Base-by-base conservation (phyloP, 1,140 invertebrate genomes). In the Lineus longissimus region DNA sequence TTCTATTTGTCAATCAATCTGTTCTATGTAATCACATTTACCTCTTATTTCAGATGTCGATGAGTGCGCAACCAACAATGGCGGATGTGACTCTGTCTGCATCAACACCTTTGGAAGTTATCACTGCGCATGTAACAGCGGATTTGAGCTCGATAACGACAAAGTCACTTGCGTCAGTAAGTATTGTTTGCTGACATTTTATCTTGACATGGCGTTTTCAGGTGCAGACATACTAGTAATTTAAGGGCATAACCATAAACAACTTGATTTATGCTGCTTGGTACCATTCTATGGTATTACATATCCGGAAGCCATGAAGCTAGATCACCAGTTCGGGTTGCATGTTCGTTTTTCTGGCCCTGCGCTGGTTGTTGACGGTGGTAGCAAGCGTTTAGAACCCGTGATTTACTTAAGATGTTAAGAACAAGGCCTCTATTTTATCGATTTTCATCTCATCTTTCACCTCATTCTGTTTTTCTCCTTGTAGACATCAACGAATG, bases 41-140 rank as follows among this genome's bases (percentile, higher is more conserved):
- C n/a, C n/a, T n/a, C n/a, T 36, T 36, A 7, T 62, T 63, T 7
- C 57, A 73, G 73, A 76, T 61, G 61, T 73, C 15, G 66, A 76
- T 63, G 74, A 75, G 45, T 76, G 75, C 55, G 19, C 15, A 13
- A 19, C 45, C 0, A 43, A 59, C 7, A 75, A 70, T 47, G 94
- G 92, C 76, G 86, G 91, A 75, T 80, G 86, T 67, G 85, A 91
- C 73, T 91, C 93, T 2, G 84, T 85, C 45, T 95, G 94, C 81
- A 84, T 86, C 63, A 95, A 95, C 82, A 92, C 90, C 19, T 86
- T 86, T 60, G 93, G 93, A 58, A 90, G 89, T 70, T 95, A 92
- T 82, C 86, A 86, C 51, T 96, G 93, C 79, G 81, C 86, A 19
- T 96, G 93, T 82, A 83, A 86, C 41, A 81, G 86, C 11, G 93